A percentile compares a stretch with the other conserved stretches of the same genome.
phyloP scores from a whole-genome alignment of 2,113 vertebrate species.

The Conger conger region DNA sequence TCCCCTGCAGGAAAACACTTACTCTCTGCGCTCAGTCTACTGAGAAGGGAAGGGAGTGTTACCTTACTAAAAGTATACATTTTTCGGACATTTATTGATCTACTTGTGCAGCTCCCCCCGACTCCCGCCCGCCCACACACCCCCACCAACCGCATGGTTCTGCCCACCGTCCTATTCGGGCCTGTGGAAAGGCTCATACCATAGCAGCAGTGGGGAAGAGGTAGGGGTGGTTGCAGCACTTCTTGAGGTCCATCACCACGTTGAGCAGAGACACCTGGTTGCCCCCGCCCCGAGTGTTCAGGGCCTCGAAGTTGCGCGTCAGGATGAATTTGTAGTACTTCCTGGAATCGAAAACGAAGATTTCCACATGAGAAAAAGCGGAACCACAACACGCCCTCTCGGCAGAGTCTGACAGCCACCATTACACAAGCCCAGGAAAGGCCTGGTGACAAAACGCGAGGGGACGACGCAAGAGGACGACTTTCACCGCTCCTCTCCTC shows the following conservation, averaged over 20 bases:
- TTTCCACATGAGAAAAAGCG: not conserved
- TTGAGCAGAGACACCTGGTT: constrained; percentile 96
- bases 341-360: constrained; percentile 57
- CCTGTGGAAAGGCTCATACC: constrained; percentile 63
- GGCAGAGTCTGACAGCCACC: not conserved
- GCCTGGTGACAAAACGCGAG: not conserved
- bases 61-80: no score
- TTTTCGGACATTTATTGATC: no score
- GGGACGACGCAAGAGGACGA: not conserved
- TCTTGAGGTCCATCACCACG: constrained; percentile 98
- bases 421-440: not conserved
- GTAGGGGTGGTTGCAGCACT: constrained; percentile 98
- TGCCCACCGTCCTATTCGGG: not conserved
- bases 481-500: no score
- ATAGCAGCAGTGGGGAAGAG: constrained; percentile 95
- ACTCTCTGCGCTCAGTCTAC: no score
- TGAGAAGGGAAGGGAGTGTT: no score
- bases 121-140: no score
- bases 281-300: constrained; percentile 92
- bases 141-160: no score
- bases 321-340: constrained; percentile 98
- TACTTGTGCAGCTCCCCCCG: no score
- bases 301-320: constrained; percentile 93
- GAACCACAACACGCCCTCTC: not conserved
- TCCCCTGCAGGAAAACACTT: no score